Base-by-base conservation (phyloP, 1,140 invertebrate genomes). In the Bombyx mandarina region DNA sequence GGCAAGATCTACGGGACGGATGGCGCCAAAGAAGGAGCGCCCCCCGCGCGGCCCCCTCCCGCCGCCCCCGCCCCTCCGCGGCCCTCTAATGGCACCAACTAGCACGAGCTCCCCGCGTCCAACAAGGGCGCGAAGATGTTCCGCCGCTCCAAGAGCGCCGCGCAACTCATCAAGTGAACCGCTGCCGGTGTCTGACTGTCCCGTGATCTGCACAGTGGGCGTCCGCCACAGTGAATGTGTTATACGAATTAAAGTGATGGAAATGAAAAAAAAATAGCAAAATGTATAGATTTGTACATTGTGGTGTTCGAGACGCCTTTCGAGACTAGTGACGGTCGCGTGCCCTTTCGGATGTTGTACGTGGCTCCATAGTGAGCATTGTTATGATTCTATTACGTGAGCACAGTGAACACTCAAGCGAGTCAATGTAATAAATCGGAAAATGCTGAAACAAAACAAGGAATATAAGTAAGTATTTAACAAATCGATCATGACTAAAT, bases 1-100 rank as follows among this genome's bases (percentile, higher is more conserved):
- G 96, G 96, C 51, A 98, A 97, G 89, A 98, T 99, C 65, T 98
- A 98, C 89, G 97, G 97, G 49, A 97, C 97, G 63, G 91, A 88
- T 65, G 79, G 81, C 47, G 71, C 76, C 51, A 79, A 82, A 65
- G 81, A 82, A 57, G 56, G 45, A 70, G 61, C 57, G 61, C 67
- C 18, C 75, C 66, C 54, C 69, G 71, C 66, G 52, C 74, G 74
- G 62, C 75, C 68, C 18, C 73, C 70, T 18, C 12, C 12, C 12
- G 12, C 12, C 12, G 12, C 12, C 12, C 12, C 12, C 57, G 76
- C 65, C 22, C 59, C 71, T 58, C 70, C 69, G 45, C 72, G 72
- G 35, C 77, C 79, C 61, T 18, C 12, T 18, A 88, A 88, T 69
- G 85, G 83, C 47, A 71, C 65, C 77, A 88, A 88, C 87, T 88